These are phyloP conservation scores for Aethes cnicana DNA, from an alignment of 2,888 invertebrate species.

Conservation along the genomic window DNA sequence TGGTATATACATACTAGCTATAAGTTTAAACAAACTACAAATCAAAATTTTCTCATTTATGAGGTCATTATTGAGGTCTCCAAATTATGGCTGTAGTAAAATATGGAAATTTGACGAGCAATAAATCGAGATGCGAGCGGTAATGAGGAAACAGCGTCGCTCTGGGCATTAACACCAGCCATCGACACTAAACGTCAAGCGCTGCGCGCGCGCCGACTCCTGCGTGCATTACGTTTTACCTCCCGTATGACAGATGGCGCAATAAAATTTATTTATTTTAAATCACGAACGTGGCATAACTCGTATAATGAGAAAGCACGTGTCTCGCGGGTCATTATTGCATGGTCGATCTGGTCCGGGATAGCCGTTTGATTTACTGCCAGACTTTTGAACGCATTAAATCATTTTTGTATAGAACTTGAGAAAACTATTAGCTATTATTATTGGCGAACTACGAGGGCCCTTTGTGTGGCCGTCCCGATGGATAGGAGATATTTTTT, in stretches of 20 bases:
- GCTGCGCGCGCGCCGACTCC: constrained; percentile 57
- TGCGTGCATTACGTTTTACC: constrained; percentile 70
- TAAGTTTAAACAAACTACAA: constrained; percentile 23
- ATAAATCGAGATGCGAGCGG: constrained; percentile 58
- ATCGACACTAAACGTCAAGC: constrained; percentile 73
- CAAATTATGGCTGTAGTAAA: constrained; percentile 46
- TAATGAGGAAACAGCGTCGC: constrained; percentile 67
- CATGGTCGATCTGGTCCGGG: constrained; percentile 57
- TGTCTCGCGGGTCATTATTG: constrained; percentile 67
- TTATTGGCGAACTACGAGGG: constrained; percentile 70
- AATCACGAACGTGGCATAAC: constrained; percentile 65
- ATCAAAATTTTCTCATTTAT: constrained; percentile 29
- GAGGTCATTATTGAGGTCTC: constrained; percentile 32
- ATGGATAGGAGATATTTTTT: constrained; percentile 56
- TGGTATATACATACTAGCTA: neutral
- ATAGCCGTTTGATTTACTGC: constrained; percentile 76
- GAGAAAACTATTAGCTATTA: constrained; percentile 81
- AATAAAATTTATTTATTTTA: constrained; percentile 79
- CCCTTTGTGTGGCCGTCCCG: constrained; percentile 59
- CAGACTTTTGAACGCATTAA: constrained; percentile 75
- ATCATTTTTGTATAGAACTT: constrained; percentile 77
- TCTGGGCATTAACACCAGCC: constrained; percentile 63
- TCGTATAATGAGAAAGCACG: constrained; percentile 76
- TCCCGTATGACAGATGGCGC: constrained; percentile 75
- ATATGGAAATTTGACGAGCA: constrained; percentile 63